phyloP scores from a whole-genome alignment of 2,888 invertebrate genomes.

The Rotaria sp. region DNA sequence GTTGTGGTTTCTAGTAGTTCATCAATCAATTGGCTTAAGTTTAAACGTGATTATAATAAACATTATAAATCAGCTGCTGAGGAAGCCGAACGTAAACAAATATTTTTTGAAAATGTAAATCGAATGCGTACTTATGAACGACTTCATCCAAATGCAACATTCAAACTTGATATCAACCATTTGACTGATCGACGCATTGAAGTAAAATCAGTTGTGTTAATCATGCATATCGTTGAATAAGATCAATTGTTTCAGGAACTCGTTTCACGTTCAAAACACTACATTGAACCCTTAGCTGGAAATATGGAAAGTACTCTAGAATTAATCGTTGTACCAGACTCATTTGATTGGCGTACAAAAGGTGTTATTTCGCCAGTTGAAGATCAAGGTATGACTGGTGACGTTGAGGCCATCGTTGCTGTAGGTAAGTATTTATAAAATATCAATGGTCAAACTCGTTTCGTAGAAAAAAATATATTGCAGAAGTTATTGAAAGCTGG shows the following conservation, averaged over 20 bases:
- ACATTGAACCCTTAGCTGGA: not conserved
- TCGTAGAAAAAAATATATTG: not conserved
- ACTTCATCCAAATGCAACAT: constrained; percentile 6
- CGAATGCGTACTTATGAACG: not conserved
- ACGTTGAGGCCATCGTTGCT: not conserved
- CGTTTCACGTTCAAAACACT: not conserved
- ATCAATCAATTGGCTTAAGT: not conserved
- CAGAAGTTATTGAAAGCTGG: not conserved
- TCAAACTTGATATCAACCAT: constrained; percentile 32
- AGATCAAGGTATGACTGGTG: not conserved
- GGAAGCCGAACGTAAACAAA: constrained; percentile 24
- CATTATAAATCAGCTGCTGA: constrained; percentile 13
- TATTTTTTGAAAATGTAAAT: constrained; percentile 27
- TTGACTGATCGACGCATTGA: constrained; percentile 29
- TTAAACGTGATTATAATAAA: constrained; percentile 28
- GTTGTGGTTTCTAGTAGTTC: not conserved
- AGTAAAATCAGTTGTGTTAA: not conserved
- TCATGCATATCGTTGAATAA: not conserved
- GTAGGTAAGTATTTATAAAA: not conserved
- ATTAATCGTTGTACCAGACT: not conserved
- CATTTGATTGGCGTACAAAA: not conserved
- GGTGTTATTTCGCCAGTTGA: not conserved
- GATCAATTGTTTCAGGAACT: not conserved
- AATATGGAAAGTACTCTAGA: constrained; percentile 9
- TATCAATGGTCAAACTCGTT: not conserved